Evolutionary conservation across 2,888 invertebrate genomes (phyloP), one percentile per base, ranked within the genome.

Genomic region (Tigriopus californicus): DNA sequence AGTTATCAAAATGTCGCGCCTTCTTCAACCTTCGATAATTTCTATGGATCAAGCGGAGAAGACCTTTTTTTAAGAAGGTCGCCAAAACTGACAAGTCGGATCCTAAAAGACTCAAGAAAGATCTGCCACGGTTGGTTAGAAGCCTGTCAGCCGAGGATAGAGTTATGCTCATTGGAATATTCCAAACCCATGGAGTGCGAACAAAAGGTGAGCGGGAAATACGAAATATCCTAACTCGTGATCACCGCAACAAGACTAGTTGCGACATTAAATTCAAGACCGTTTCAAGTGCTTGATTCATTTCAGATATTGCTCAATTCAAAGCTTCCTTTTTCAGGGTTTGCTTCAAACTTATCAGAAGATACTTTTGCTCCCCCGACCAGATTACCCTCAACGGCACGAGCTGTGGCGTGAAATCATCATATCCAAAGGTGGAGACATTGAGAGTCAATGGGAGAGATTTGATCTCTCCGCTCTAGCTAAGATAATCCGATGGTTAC

Each of bases 101-200:
- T 71, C 92, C 94, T 0, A 92, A 92, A 69, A 77, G 92, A 60
- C 70, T 95, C 65, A 92, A 90, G 69, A 95, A 94, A 69, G 91
- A 92, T 74, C 74, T 95, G 49, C 84, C 87, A 0, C 92, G 91
- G 71, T 76, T 92, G 25, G 79, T 94, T n/a, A 92, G 90, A 74
- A 83, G 81, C 61, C 18, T 58, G 22, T 22, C 58, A n/a, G 77
- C 81, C 1, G 91, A 91, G 68, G 92, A 94, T 68, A 75, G 80
- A 25, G 58, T 58, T n/a, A 47, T 58, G n/a, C 76, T 94, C 48
- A 78, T 94, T 40, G 94, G 92, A 0, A 83, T 84, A 1, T 79
- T 87, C 0, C 78, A 76, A 64, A 75, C 80, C 57, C 94, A 94
- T 0, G 89, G 90, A 92, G 62, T 84, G 83, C 1, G 91, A 92